Conservation (phyloP, 2,888 invertebrate species). For the Parapristionchus giblindavisi region DNA sequence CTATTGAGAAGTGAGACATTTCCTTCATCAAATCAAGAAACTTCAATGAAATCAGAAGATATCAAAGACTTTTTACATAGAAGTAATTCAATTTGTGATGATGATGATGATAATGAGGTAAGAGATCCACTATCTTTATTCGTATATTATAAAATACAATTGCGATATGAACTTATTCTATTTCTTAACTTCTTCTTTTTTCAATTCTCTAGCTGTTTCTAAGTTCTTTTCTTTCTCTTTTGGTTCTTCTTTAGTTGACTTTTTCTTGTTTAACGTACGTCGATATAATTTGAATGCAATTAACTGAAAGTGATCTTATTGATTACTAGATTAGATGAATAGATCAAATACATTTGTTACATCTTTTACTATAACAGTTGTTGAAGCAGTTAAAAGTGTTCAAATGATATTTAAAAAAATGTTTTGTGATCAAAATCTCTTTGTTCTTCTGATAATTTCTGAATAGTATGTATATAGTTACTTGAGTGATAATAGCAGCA, state of each 20-base stretch:
- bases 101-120: slow-evolving; percentile 43
- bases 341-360: too few species aligned
- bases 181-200: slow-evolving; percentile 2
- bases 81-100: slow-evolving; percentile 57
- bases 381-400: too few species aligned
- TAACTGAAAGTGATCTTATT: too few species aligned
- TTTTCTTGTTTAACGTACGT: too few species aligned
- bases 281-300: too few species aligned
- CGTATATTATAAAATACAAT: neutral
- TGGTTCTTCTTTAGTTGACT: slow-evolving; percentile 11
- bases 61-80: slow-evolving; percentile 57
- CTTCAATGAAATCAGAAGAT: slow-evolving; percentile 50
- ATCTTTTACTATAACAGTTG: too few species aligned
- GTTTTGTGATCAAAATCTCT: too few species aligned
- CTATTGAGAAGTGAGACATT: slow-evolving; percentile 30
- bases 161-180: neutral
- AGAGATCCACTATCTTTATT: neutral
- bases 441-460: too few species aligned
- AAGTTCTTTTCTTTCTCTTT: neutral
- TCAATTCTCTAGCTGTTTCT: neutral
- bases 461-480: too few species aligned
- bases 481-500: slow-evolving; percentile 22
- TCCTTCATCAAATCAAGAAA: slow-evolving; percentile 13
- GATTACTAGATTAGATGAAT: too few species aligned
- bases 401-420: too few species aligned